Evolutionary conservation across 1,140 invertebrate species (phyloP).

Genomic region (Trichomalopsis sarcophagae): DNA sequence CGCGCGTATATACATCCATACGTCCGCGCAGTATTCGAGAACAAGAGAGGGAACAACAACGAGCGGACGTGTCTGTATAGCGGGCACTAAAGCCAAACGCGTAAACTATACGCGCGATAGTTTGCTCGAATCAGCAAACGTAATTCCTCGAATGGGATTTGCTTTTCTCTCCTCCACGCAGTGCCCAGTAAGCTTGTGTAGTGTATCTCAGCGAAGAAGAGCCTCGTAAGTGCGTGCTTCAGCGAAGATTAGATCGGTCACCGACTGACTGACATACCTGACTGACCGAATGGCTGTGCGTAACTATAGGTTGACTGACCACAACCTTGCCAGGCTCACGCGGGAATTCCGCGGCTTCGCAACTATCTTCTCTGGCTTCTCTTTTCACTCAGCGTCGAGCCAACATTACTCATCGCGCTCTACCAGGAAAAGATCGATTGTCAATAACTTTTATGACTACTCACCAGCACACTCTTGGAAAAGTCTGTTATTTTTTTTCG

Average conservation of each 20-base stretch:
- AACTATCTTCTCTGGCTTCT: no score
- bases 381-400: no score
- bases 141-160: constrained; percentile 35
- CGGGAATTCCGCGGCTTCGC: no score
- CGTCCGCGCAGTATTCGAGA: no score
- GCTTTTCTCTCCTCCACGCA: neutral
- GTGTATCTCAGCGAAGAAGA: neutral
- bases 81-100: neutral
- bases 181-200: constrained; percentile 1
- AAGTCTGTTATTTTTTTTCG: no score
- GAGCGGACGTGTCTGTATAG: neutral
- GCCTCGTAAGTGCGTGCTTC: constrained; percentile 21
- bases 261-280: neutral
- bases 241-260: constrained; percentile 19
- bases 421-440: no score
- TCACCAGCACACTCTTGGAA: no score
- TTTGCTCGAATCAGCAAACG: constrained; percentile 32
- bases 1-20: neutral
- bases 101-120: neutral
- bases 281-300: no score
- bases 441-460: no score
- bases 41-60: neutral
- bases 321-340: no score
- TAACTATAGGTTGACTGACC: no score
- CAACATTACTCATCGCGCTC: no score